Evolutionary conservation across 2,113 vertebrate species (phyloP).

Genomic region (Cervus canadensis): DNA sequence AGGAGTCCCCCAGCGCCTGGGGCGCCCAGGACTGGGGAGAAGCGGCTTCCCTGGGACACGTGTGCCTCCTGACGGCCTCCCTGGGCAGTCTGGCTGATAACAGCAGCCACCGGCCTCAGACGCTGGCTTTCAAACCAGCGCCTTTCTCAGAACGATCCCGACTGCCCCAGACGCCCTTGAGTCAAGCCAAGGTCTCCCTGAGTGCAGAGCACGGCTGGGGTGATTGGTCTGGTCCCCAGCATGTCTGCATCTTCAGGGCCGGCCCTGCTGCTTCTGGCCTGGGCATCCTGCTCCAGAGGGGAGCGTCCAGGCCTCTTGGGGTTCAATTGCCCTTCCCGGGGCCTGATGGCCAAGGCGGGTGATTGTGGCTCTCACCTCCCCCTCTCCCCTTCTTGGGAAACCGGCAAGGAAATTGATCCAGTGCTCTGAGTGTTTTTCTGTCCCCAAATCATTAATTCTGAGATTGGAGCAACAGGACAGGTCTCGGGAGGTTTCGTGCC

Average conservation of each 20-base stretch:
- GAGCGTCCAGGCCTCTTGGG: background rate
- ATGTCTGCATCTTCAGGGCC: background rate
- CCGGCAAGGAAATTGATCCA: background rate
- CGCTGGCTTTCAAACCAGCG: background rate
- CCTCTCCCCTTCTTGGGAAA: background rate
- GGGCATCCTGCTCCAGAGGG: background rate
- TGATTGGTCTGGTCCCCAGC: background rate
- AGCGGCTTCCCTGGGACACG: background rate
- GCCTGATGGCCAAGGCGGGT: background rate
- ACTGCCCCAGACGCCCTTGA: background rate
- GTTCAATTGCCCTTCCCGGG: background rate
- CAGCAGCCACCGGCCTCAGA: background rate
- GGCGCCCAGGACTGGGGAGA: background rate
- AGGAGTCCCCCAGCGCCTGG: background rate
- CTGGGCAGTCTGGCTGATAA: background rate
- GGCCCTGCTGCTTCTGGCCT: background rate
- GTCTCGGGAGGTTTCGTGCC: background rate
- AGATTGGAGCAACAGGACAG: slow-evolving; percentile 14
- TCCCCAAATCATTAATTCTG: slow-evolving; percentile 48
- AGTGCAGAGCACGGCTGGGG: rapidly evolving
- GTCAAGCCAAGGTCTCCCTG: background rate
- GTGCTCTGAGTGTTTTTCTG: background rate
- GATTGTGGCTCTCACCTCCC: background rate
- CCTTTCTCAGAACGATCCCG: background rate
- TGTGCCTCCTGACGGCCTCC: background rate